Conservation (phyloP, 2,797 vertebrate species). For the Dallia pectoralis region DNA sequence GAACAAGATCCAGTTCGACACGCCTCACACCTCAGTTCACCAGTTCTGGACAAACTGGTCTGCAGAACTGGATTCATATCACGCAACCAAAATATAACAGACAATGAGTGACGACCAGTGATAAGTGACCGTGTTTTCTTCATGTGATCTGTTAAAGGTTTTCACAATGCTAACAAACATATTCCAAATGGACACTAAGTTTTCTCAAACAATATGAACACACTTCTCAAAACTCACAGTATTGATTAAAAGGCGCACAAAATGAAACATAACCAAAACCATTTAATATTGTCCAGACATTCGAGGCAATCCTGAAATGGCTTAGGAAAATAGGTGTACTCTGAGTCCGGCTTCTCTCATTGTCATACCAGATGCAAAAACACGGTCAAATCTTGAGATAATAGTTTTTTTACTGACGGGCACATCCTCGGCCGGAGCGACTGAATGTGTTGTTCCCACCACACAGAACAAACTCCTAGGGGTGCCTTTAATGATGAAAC, state of each 20-base stretch:
- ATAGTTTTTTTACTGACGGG: constrained; percentile 22
- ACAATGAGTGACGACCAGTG: constrained; percentile 8
- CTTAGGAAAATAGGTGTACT: no score
- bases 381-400: no score
- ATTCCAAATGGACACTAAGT: no score
- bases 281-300: no score
- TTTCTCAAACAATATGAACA: no score
- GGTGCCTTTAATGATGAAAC: constrained; percentile 64
- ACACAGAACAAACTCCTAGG: constrained; percentile 59
- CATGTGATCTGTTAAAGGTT: not conserved
- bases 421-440: constrained; percentile 56
- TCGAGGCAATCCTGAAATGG: no score
- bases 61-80: constrained; percentile 52
- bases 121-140: not conserved
- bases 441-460: constrained; percentile 61
- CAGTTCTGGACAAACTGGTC: constrained; percentile 56
- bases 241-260: no score
- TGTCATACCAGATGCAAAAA: no score
- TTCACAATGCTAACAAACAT: no score
- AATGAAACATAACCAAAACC: no score
- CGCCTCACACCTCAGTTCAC: constrained; percentile 70
- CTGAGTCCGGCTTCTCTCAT: no score
- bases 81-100: constrained; percentile 21
- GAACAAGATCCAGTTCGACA: constrained; percentile 53
- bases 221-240: no score